A percentile compares a stretch with the other conserved stretches of the same genome.
Conservation (phyloP, 2,888 invertebrate genomes). For the Caenorhabditis sp. region DNA sequence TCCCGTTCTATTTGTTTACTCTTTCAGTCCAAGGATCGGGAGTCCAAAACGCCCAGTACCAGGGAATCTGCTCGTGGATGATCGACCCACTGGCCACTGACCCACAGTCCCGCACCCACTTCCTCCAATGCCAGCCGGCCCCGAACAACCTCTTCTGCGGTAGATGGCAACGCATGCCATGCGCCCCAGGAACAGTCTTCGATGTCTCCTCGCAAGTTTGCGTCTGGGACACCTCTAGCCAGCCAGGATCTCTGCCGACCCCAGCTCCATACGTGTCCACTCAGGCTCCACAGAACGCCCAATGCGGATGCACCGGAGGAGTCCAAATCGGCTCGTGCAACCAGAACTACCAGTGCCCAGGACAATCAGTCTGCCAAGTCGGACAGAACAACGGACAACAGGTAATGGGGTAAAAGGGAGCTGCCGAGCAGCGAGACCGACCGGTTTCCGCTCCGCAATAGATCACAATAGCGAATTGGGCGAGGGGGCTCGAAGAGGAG, state of each 20-base stretch:
- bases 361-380: slow-evolving; percentile 78
- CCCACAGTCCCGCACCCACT: slow-evolving; percentile 72
- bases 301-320: slow-evolving; percentile 76
- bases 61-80: slow-evolving; percentile 79
- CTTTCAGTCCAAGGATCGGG: slow-evolving; percentile 75
- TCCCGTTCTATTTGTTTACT: too few relatives aligned
- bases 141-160: slow-evolving; percentile 79
- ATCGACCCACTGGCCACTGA: slow-evolving; percentile 78
- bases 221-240: slow-evolving; percentile 62
- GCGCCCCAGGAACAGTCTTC: slow-evolving; percentile 78
- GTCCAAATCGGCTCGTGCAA: slow-evolving; percentile 78
- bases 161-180: slow-evolving; percentile 77
- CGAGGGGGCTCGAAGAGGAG: slow-evolving; percentile 31
- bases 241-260: slow-evolving; percentile 67
- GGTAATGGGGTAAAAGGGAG: slow-evolving; percentile 42
- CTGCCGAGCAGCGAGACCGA: slow-evolving; percentile 3
- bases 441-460: slow-evolving; percentile 29
- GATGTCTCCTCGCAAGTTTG: slow-evolving; percentile 71
- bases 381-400: slow-evolving; percentile 72
- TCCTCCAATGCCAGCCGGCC: slow-evolving; percentile 78
- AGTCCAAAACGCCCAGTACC: slow-evolving; percentile 76
- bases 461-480: slow-evolving; percentile 31
- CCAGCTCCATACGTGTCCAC: slow-evolving; percentile 72
- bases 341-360: slow-evolving; percentile 78
- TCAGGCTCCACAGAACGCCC: slow-evolving; percentile 65